Conservation (phyloP, 2,888 invertebrate genomes). For the Baronia brevicornis region DNA sequence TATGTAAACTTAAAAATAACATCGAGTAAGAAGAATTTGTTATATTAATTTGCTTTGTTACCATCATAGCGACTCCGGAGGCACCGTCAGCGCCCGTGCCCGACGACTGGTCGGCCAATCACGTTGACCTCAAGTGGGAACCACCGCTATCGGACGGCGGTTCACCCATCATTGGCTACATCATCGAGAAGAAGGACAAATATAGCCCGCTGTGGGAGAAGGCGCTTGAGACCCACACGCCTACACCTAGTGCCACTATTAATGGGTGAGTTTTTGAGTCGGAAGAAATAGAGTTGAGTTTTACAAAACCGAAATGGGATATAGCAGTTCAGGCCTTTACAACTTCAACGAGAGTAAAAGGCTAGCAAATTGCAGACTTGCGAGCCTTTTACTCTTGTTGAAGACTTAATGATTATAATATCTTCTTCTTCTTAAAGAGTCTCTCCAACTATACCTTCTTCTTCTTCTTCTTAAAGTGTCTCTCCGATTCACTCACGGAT, state of each 20-base stretch:
- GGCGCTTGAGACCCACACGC: conserved; percentile 87
- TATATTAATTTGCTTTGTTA: background rate
- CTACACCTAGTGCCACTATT: conserved; percentile 85
- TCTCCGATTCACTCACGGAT: no score
- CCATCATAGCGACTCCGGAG: conserved; percentile 82
- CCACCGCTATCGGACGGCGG: conserved; percentile 94
- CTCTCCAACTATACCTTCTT: no score
- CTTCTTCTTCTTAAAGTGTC: no score
- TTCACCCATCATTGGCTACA: conserved; percentile 94
- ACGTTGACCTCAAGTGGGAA: conserved; percentile 93
- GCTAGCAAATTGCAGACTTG: no score
- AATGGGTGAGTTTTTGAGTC: conserved; percentile 79
- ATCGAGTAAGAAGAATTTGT: no score
- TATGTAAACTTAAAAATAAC: no score
- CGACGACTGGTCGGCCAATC: conserved; percentile 93
- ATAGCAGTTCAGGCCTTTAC: background rate
- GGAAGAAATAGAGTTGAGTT: no score
- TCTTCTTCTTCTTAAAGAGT: background rate
- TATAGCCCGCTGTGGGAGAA: conserved; percentile 96
- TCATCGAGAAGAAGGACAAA: conserved; percentile 94
- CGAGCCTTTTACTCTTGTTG: no score
- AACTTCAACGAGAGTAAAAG: no score
- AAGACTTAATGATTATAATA: no score
- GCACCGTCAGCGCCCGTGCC: conserved; percentile 94
- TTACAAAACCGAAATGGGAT: background rate